Evolutionary conservation across 2,113 vertebrate genomes (phyloP).

Genomic region (Catharus bicknelli): DNA sequence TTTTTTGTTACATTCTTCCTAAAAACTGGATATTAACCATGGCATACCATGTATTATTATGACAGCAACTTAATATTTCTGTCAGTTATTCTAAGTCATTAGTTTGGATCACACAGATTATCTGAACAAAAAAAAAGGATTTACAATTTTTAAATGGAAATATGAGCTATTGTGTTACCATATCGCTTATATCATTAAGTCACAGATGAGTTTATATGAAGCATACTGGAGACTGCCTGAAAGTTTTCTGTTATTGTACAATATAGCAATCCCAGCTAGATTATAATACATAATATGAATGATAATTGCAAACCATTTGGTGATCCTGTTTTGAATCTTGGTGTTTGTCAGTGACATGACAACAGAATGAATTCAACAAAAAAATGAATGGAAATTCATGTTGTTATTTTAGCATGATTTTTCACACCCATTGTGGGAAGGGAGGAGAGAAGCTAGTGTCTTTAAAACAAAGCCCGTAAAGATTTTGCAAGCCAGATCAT

Average conservation of each 20-base stretch:
- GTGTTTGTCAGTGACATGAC: not conserved
- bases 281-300: not conserved
- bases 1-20: not conserved
- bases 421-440: not conserved
- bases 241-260: not conserved
- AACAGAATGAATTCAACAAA: not conserved
- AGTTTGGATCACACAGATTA: not conserved
- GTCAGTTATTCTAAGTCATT: not conserved
- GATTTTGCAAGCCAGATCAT: not conserved
- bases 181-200: not conserved
- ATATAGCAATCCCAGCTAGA: not conserved
- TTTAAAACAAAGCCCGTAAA: not conserved
- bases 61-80: not conserved
- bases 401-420: not conserved
- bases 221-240: not conserved
- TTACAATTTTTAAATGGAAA: not conserved
- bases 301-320: not conserved
- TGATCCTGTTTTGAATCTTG: not conserved
- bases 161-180: not conserved
- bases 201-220: not conserved
- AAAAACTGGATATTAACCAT: not conserved
- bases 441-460: not conserved
- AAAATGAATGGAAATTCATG: not conserved
- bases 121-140: not conserved
- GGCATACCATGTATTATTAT: not conserved